Evolutionary conservation across 2,888 invertebrate genomes (phyloP), one percentile per base, ranked within the genome.

Genomic region (Cylindroiulus punctatus): DNA sequence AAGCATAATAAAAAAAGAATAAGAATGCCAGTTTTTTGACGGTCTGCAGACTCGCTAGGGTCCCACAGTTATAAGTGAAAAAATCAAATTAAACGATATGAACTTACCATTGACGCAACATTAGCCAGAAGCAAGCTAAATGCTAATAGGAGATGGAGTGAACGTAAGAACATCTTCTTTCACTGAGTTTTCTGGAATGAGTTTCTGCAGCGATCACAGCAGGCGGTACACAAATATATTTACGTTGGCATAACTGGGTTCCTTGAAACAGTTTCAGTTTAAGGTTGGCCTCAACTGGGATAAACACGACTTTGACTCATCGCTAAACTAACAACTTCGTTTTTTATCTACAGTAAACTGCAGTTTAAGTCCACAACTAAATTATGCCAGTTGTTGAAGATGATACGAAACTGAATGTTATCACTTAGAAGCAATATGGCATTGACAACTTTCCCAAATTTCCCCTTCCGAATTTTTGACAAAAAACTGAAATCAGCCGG

Each of bases 261-360:
- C 3, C 10, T 65, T 10, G n/a, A 1, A 65, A 65, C 65, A 26
- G 65, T 65, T 65, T 65, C 65, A 65, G 26, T 65, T 65, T 65
- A n/a, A 26, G 65, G 22, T 12, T 26, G 26, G 65, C 65, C 26
- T 65, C 26, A 12, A 26, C 26, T 26, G 22, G 26, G 26, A 26
- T 65, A 65, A 65, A 65, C 26, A 65, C 65, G 65, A 65, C 65
- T 65, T 65, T 65, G 65, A 26, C 65, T 65, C 65, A 65, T 65
- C n/a, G 65, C 65, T 26, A 65, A 65, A 65, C 65, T 65, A 65
- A 65, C 65, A 65, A 65, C 12, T 65, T 65, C 26, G 12, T 12
- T 22, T 65, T 57, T 65, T 65, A 65, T 65, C 65, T 65, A 12
- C n/a, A 12, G 65, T 65, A 26, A 65, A 26, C 65, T 26, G 12